Evolutionary conservation across 2,113 vertebrate species (phyloP).

Genomic region (Bos indicus): DNA sequence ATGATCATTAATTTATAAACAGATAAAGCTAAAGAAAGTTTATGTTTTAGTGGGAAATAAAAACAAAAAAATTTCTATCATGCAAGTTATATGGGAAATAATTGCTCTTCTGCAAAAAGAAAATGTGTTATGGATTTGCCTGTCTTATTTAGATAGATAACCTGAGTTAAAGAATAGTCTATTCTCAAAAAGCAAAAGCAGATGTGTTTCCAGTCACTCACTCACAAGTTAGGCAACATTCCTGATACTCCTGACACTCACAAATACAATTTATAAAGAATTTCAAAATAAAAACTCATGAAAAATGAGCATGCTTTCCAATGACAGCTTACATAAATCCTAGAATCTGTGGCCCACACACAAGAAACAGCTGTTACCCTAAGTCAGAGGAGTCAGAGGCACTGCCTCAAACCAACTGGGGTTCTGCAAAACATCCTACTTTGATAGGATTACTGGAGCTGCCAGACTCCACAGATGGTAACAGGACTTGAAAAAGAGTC

Average conservation of each 20-base stretch:
- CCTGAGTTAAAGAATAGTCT: not conserved
- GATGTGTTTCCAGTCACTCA: not conserved
- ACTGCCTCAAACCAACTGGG: not conserved
- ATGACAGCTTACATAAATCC: not conserved
- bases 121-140: not conserved
- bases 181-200: not conserved
- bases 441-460: not conserved
- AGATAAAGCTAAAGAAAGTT: slow-evolving; percentile 4
- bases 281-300: not conserved
- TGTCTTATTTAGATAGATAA: not conserved
- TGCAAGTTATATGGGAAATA: slow-evolving; percentile 34
- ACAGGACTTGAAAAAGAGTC: not conserved
- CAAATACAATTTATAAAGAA: not conserved
- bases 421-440: not conserved
- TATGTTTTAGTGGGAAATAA: slow-evolving; percentile 1
- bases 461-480: not conserved
- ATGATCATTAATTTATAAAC: slow-evolving; percentile 10
- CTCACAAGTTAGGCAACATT: not conserved
- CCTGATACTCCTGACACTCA: not conserved
- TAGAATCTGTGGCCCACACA: not conserved
- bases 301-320: not conserved
- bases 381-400: not conserved
- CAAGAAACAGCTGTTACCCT: not conserved
- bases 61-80: not conserved
- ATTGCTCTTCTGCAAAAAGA: not conserved